Evolutionary conservation across 2,888 invertebrate species (phyloP).

Genomic region (Drosophila tripunctata): DNA sequence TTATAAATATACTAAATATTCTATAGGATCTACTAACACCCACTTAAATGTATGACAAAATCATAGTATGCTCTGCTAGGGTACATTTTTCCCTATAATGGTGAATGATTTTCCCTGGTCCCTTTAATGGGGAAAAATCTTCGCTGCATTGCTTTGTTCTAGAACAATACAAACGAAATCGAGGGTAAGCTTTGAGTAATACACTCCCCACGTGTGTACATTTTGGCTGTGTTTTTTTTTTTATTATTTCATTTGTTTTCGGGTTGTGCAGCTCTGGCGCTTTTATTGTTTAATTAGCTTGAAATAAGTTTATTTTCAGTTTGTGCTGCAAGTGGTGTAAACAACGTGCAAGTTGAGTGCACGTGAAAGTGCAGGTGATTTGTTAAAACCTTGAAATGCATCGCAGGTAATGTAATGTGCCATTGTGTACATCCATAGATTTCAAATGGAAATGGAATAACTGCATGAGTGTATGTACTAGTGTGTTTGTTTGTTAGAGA

Average conservation of each 20-base stretch:
- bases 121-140: no score
- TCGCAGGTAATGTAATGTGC: slow-evolving; percentile 46
- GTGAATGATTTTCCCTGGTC: no score
- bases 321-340: slow-evolving; percentile 66
- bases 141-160: no score
- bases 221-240: slow-evolving; percentile 21
- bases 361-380: slow-evolving; percentile 58
- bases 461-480: neutral
- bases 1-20: no score
- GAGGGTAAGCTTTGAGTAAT: neutral
- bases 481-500: neutral
- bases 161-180: no score
- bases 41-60: no score
- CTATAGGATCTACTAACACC: no score
- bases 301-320: slow-evolving; percentile 80
- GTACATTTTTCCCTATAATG: no score
- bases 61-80: no score
- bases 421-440: slow-evolving; percentile 46
- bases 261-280: slow-evolving; percentile 30
- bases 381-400: slow-evolving; percentile 69
- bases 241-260: slow-evolving; percentile 52
- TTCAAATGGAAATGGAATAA: slow-evolving; percentile 29
- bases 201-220: neutral
- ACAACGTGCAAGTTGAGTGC: slow-evolving; percentile 58
- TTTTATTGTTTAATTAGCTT: slow-evolving; percentile 79